phyloP scores from a whole-genome alignment of 1,140 invertebrate genomes.

The Rhizoglyphus robini region DNA sequence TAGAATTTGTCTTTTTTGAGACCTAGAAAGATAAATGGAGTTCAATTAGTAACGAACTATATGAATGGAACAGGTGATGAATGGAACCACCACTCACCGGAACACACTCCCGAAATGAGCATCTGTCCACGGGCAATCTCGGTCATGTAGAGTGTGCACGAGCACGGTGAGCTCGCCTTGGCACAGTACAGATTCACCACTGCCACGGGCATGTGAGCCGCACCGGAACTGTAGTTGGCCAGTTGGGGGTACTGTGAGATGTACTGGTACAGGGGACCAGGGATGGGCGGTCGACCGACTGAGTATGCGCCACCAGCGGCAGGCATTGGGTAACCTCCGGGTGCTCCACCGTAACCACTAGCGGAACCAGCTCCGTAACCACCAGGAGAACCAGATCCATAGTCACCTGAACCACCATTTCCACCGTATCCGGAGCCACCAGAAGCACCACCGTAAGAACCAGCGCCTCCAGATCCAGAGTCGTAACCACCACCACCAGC shows the following conservation, averaged over 20 bases:
- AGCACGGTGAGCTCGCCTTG: background rate
- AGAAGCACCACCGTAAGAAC: too few species aligned
- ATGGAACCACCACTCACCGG: too few species aligned
- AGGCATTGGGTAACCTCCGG: background rate
- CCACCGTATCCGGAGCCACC: too few species aligned
- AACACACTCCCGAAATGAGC: conserved; percentile 10
- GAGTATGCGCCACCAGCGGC: background rate
- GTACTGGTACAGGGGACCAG: background rate
- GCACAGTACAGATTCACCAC: conserved; percentile 7
- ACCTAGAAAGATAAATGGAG: background rate
- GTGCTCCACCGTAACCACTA: too few species aligned
- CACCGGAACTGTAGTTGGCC: background rate
- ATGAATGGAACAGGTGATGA: background rate
- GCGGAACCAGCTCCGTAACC: too few species aligned
- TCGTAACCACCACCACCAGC: too few species aligned
- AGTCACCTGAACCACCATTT: too few species aligned
- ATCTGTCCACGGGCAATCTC: background rate
- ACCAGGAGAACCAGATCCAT: too few species aligned
- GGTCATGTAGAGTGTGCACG: conserved; percentile 15
- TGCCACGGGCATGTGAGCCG: background rate
- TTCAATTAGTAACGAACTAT: background rate
- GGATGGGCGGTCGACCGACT: background rate
- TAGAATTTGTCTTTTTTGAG: conserved; percentile 37
- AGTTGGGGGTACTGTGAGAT: background rate
- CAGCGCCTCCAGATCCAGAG: too few species aligned